phyloP scores from a whole-genome alignment of 2,113 vertebrate genomes.

The Narcine bancroftii region DNA sequence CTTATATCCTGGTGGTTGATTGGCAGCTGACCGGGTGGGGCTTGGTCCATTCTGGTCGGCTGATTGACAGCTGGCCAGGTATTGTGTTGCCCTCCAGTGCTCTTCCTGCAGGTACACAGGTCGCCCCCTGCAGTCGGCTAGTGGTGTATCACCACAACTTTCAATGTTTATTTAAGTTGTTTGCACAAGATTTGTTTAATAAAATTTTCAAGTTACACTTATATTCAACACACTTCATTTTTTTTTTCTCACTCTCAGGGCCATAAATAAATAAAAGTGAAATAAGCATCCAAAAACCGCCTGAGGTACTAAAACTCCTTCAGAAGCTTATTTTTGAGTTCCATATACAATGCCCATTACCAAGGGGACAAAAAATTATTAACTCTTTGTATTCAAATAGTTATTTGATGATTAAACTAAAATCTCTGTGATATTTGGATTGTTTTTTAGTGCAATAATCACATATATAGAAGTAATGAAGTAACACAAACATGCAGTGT shows the following conservation, averaged over 20 bases:
- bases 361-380: background rate
- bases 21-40: too few relatives aligned
- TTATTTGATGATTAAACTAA: background rate
- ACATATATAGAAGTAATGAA: background rate
- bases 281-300: background rate
- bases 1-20: too few relatives aligned
- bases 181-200: background rate
- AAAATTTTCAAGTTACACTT: background rate
- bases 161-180: too few relatives aligned
- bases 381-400: background rate
- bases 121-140: too few relatives aligned
- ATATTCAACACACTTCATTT: background rate
- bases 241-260: background rate
- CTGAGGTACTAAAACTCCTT: background rate
- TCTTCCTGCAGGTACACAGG: too few relatives aligned
- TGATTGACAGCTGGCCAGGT: too few relatives aligned
- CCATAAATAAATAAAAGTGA: background rate
- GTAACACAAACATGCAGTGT: too few relatives aligned
- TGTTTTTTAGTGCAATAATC: background rate
- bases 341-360: background rate
- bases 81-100: too few relatives aligned
- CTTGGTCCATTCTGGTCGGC: too few relatives aligned
- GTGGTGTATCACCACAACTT: too few relatives aligned
- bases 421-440: background rate
- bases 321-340: background rate